Evolutionary conservation across 2,888 invertebrate species (phyloP).

Genomic region (Octodonta nipae): DNA sequence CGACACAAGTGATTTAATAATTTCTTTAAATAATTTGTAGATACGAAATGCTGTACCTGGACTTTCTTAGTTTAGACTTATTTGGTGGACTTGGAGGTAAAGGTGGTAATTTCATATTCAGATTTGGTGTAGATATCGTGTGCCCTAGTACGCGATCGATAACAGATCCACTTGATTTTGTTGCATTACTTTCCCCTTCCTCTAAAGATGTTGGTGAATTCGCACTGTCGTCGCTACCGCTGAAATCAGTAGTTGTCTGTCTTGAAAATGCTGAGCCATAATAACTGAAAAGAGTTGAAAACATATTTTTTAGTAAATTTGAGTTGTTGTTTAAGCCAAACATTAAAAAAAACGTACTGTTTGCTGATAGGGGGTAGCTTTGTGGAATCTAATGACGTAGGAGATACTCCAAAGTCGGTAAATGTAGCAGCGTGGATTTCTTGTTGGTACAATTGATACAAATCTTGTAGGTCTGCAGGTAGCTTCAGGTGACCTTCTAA

Average conservation of each 20-base stretch:
- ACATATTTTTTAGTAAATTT: background rate
- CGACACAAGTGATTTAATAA: no score
- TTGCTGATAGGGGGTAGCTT: conserved; percentile 52
- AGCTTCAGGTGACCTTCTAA: conserved; percentile 55
- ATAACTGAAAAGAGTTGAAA: conserved; percentile 20
- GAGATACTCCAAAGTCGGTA: conserved; percentile 45
- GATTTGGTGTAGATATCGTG: conserved; percentile 29
- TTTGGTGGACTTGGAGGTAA: conserved; percentile 33
- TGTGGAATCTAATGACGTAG: conserved; percentile 38
- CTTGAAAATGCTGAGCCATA: conserved; percentile 31
- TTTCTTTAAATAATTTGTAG: no score
- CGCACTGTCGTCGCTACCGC: conserved; percentile 24
- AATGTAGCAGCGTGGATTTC: conserved; percentile 75
- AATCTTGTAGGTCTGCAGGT: conserved; percentile 61
- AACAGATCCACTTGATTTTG: conserved; percentile 23
- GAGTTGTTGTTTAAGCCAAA: background rate
- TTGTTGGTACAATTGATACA: conserved; percentile 72
- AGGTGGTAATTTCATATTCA: conserved; percentile 31
- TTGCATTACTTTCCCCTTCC: conserved; percentile 28
- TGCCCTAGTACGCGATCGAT: conserved; percentile 35
- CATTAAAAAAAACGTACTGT: conserved; percentile 34
- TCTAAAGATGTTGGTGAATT: conserved; percentile 32
- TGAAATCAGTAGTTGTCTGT: conserved; percentile 21
- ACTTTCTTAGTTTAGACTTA: conserved; percentile 10
- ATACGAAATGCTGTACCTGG: no score